Base-by-base conservation (phyloP, 2,888 invertebrate species). In the Philaethria dido region DNA sequence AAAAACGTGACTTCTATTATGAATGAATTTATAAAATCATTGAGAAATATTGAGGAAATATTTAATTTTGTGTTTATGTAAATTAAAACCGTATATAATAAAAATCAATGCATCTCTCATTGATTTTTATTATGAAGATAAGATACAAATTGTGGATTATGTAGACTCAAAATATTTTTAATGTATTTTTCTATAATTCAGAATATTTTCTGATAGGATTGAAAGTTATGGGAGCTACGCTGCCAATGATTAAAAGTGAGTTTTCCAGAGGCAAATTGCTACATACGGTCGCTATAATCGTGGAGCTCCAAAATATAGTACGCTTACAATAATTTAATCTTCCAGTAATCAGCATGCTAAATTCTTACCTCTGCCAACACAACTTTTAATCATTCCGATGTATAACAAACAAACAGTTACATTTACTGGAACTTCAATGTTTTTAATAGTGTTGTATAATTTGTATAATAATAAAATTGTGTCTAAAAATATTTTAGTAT, bases 241-340 rank as follows among this genome's bases (percentile, higher is more conserved):
- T 48, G 25, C 57, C 16, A 64, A 62, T 57, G 52, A 44, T 52
- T 69, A 61, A 62, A 59, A 66, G 62, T 61, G 52, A 64, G 39
- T 64, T 61, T 68, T 61, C 55, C 64, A 61, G n/a, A 18, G 20
- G 59, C 20, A 33, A 16, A 18, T 9, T 20, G 9, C 62, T 44
- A 64, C 61, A 47, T 48, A 66, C 60, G 22, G 45, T 16, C 13
- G 5, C 8, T 29, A 9, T 13, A 60, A 50, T 18, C 20, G 33
- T 62, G 2, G 11, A 42, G n/a, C 50, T 25, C 8, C 44, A 8
- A 0, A 16, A 44, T 8, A 44, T 6, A 16, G 16, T 16, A 16
- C 44, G 39, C 13, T 39, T 39, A 39, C 2, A 39, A 39, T 39
- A 13, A 13, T 11, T 39, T 39, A 39, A 13, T 39, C 11, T 39